These are phyloP conservation scores for Choloepus didactylus DNA, from an alignment of 2,797 vertebrate genomes.

Conservation along the genomic window DNA sequence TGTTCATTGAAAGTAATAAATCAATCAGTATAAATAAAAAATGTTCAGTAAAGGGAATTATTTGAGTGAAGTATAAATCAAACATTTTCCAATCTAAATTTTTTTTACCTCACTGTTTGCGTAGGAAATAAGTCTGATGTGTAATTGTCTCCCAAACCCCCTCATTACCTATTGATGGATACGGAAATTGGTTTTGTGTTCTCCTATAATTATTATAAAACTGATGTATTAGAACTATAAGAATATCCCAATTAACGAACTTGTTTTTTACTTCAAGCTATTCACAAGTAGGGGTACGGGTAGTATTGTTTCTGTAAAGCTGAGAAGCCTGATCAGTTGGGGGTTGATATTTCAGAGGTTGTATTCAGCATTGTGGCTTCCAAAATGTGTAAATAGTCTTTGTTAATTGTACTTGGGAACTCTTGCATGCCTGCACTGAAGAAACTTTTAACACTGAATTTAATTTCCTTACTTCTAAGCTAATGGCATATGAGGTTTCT, in stretches of 20 bases:
- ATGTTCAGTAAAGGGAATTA: background rate
- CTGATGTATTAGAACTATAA: background rate
- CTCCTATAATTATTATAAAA: background rate
- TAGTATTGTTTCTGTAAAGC: conserved; percentile 13
- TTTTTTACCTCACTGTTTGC: background rate
- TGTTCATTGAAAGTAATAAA: background rate
- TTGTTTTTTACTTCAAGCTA: conserved; percentile 18
- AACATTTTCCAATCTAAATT: background rate
- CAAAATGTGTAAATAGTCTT: background rate
- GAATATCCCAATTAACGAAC: conserved; percentile 10
- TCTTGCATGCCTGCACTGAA: conserved; percentile 1
- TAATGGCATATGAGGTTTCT: background rate
- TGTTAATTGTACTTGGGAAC: conserved; percentile 30
- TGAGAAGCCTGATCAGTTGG: background rate
- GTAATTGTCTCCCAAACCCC: background rate
- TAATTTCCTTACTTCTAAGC: conserved; percentile 22
- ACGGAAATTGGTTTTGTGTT: background rate
- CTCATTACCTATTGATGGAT: background rate
- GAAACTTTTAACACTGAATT: conserved; percentile 2
- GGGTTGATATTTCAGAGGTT: conserved; percentile 46
- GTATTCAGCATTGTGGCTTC: background rate
- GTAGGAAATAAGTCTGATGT: background rate
- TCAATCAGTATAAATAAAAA: background rate
- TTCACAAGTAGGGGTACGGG: background rate
- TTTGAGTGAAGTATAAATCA: background rate